These are phyloP conservation scores for Solenopsis invicta DNA, from an alignment of 1,140 invertebrate genomes.

Conservation along the genomic window DNA sequence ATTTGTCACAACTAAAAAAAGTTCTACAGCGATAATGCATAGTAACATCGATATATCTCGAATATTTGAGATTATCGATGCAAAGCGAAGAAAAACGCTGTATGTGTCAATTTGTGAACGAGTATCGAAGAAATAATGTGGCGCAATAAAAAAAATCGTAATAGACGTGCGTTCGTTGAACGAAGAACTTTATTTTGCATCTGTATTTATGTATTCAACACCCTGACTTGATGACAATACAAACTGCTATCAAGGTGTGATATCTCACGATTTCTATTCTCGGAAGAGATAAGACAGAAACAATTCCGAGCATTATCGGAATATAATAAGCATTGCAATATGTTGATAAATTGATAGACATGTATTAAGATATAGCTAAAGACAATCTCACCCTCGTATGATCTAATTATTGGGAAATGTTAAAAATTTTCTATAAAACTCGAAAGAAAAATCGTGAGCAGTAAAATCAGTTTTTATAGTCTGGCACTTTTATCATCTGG, in stretches of 20 bases:
- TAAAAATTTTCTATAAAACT: conserved; percentile 10
- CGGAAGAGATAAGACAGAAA: conserved; percentile 4
- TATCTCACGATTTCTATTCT: conserved; percentile 47
- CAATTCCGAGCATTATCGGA: background rate
- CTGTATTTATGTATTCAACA: conserved; percentile 61
- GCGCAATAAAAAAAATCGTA: conserved; percentile 48
- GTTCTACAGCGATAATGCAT: conserved; percentile 25
- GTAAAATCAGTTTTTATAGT: conserved; percentile 36
- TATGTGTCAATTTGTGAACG: conserved; percentile 25
- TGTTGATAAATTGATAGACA: background rate
- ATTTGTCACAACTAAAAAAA: conserved; percentile 29
- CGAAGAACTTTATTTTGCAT: conserved; percentile 66
- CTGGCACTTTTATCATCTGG: conserved; percentile 62
- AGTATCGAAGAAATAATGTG: conserved; percentile 24
- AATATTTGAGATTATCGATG: conserved; percentile 41
- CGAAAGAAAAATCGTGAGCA: conserved; percentile 53
- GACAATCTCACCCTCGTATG: background rate
- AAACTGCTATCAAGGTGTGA: conserved; percentile 21
- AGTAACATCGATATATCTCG: conserved; percentile 15
- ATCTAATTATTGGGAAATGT: conserved; percentile 20
- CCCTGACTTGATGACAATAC: conserved; percentile 48
- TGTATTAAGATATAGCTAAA: conserved; percentile 14
- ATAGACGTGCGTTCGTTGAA: conserved; percentile 43
- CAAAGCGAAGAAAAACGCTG: conserved; percentile 56
- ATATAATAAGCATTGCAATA: background rate